Base-by-base conservation (phyloP, 2,888 invertebrate species). In the Liopterus haemorrhoidalis region DNA sequence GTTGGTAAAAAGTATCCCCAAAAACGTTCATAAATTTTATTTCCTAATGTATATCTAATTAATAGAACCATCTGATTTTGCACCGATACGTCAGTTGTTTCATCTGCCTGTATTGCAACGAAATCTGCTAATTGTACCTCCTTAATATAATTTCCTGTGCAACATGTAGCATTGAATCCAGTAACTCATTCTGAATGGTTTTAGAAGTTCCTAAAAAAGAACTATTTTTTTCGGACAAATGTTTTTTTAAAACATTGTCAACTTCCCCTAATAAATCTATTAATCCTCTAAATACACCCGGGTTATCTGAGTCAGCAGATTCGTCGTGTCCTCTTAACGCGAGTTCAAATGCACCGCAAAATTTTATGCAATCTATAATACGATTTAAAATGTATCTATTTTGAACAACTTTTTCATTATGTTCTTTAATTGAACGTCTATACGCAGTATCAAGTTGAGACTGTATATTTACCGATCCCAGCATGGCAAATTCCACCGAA, bases 1-100 rank as follows among this genome's bases (percentile, higher is more conserved):
- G 30, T 9, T 11, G 55, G 56, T 24, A 46, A n/a, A 11, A 58
- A 42, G 53, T 54, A 57, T 24, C 37, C 42, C 57, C 56, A 58
- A 48, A 61, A 62, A 25, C 58, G 44, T 43, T 59, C 55, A 14
- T 45, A 40, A 25, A 53, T 41, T 50, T 57, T 49, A 2, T 50
- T 53, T 20, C 50, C 52, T 32, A 50, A 41, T 27, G 45, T 6
- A 39, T 50, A 49, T 49, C 62, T 61, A 19, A 60, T 42, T 12
- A 58, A 42, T 36, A 61, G 50, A 27, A 59, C 54, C 48, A 57
- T 44, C 49, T 60, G 59, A 32, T 38, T 19, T 33, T 24, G n/a
- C 19, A 41, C 14, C 5, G 56, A 48, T 22, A 49, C 39, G 40
- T 59, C 55, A 1, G 53, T 54, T 19, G 46, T 56, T 11, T 57